Evolutionary conservation across 2,888 invertebrate species (phyloP), one percentile per base, ranked within the genome.

Genomic region (Eudemis profundana): DNA sequence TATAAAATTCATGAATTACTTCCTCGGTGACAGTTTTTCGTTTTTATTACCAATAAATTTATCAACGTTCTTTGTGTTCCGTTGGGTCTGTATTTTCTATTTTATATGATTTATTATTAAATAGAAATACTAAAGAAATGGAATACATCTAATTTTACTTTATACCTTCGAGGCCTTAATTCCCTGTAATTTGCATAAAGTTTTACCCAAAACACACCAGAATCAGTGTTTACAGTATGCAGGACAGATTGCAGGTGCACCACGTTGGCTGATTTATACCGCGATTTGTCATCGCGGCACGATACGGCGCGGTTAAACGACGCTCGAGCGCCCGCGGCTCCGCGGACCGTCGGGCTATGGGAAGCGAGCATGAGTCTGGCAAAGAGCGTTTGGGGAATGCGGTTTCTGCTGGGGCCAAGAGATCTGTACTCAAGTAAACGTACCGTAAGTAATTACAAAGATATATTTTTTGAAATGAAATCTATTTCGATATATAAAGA

Each of bases 221-320:
- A 44, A 50, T 8, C 61, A 33, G 38, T 62, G 54, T 62, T 49
- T 47, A 50, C 60, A 50, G 38, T 27, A 17, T 38, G 49, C 53
- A 50, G 33, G 47, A 62, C 62, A 38, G 62, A 53, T 51, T 63
- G 68, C 70, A 70, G 70, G 70, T 70, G 70, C 62, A 47, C 54
- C 54, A 23, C 61, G 23, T 29, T 36, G 17, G 36, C 59, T 72
- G 73, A 73, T 73, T 73, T 73, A 73, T 67, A 50, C 56, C 19
- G 33, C 67, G 66, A 72, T 73, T 72, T 73, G 73, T 73, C 73
- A 71, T 65, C 69, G 68, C 64, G 71, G 68, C 62, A 70, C 72
- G 72, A 72, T 72, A 69, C 73, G 70, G 67, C 69, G 61, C 40
- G 60, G 54, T 44, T 57, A 29, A 57, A 44, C 29, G 8, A 19